Conservation (phyloP, 37 sponge, comb jelly and placozoan genomes). For the Geodia barretti region DNA sequence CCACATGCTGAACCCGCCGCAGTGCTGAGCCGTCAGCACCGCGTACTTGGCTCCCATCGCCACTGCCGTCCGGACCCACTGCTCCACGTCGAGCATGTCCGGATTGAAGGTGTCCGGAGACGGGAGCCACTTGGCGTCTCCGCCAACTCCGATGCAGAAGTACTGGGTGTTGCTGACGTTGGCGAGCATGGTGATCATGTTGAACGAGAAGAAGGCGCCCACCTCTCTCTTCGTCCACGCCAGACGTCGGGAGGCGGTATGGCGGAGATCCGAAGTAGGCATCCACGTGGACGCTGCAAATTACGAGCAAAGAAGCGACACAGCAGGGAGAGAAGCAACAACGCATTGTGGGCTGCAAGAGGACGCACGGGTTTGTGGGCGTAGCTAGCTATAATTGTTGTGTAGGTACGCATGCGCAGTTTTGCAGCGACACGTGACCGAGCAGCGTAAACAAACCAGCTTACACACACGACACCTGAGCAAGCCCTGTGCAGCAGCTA, state of each 20-base stretch:
- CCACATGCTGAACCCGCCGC: slow-evolving; percentile 74
- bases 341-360: no score
- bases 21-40: slow-evolving; percentile 65
- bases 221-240: slow-evolving; percentile 53
- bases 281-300: not conserved
- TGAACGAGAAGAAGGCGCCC: slow-evolving; percentile 54
- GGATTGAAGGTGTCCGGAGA: slow-evolving; percentile 39
- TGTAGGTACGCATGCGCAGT: not conserved
- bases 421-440: no score
- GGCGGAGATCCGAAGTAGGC: no score
- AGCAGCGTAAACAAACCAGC: no score
- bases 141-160: slow-evolving; percentile 56
- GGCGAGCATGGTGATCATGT: slow-evolving; percentile 43
- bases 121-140: slow-evolving; percentile 25
- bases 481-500: no score
- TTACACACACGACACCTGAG: no score
- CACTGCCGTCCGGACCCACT: slow-evolving; percentile 34
- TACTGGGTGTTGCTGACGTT: slow-evolving; percentile 35
- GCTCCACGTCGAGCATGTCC: slow-evolving; percentile 10
- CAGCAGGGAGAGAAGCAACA: not conserved
- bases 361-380: not conserved
- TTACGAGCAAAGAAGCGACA: not conserved
- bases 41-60: slow-evolving; percentile 57
- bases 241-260: no score
- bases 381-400: no score